Evolutionary conservation across 2,113 vertebrate species (phyloP), one percentile per base, ranked within the genome.

Genomic region (Quiscalus mexicanus): DNA sequence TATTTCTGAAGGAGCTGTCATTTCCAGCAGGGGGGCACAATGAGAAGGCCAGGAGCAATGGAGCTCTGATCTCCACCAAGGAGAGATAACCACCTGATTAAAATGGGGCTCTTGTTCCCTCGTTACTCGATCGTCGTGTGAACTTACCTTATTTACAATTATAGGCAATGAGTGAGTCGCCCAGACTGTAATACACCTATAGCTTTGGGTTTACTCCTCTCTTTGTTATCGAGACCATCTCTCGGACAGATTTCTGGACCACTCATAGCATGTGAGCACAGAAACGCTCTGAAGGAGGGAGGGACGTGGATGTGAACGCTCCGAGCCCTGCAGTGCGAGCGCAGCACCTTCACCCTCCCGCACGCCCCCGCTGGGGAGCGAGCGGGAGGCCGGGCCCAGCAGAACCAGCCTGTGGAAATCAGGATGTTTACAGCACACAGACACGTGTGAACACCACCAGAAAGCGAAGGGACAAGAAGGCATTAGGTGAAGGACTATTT

Each of bases 71-170:
- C 98, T 98, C 98, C 97, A 97, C 97, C 98, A 98, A 98, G 98
- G 97, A 98, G 97, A 99, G 98, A 99, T 98, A 98, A 98, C 98
- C 98, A 98, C 98, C 98, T 98, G 98, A 98, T 98, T 98, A 98
- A 99, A 99, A 99, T 98, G 98, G 97, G 97, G 97, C 97, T 98
- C 98, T 99, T 99, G 98, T 99, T 99, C 98, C 98, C 97, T 87
- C 70, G 98, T 98, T 96, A 99, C 98, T 96, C 94, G 98, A 98
- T 99, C 98, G 92, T 98, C 98, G 98, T 99, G 98, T 99, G 99
- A 99, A 99, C 98, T 98, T 97, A 97, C 97, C 98, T 99, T 98
- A 98, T 98, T 98, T 98, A 98, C 97, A 98, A 98, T 98, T 97
- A 98, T 95, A 98, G 98, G 97, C 97, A 98, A 96, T 94, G 97